A percentile compares a stretch with the other conserved stretches of the same genome.
These are phyloP conservation scores for Drosophila arizonae DNA, from an alignment of 1,140 invertebrate species.

Conservation along the genomic window DNA sequence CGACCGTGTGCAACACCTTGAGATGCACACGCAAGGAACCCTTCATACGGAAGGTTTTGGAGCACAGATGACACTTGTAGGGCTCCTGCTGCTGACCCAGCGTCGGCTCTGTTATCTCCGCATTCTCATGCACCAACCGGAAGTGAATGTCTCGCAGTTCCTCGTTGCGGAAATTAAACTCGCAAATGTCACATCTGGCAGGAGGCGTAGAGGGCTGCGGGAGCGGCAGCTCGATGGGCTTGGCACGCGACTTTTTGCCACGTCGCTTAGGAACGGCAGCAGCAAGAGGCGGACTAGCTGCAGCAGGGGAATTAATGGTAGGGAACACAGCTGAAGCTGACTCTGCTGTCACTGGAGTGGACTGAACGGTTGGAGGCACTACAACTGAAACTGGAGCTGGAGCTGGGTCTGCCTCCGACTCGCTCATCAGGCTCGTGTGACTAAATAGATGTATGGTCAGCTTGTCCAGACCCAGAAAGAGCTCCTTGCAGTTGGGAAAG, in stretches of 20 bases:
- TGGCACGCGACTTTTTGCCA: conserved; percentile 46
- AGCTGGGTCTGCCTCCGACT: conserved; percentile 3
- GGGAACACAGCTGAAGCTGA: background rate
- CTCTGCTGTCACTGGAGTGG: background rate
- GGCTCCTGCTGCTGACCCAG: conserved; percentile 72
- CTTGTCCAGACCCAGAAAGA: conserved; percentile 90
- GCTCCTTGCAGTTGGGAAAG: conserved; percentile 87
- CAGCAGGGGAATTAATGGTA: background rate
- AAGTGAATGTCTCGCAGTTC: conserved; percentile 89
- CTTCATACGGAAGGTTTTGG: conserved; percentile 91
- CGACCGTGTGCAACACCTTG: conserved; percentile 88
- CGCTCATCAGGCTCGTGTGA: conserved; percentile 84
- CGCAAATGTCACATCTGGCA: conserved; percentile 87
- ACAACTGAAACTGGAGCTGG: background rate
- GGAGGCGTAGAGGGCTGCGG: conserved; percentile 21
- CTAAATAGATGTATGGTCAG: conserved; percentile 92
- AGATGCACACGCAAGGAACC: conserved; percentile 92
- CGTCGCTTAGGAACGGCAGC: conserved; percentile 43
- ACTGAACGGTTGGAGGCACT: background rate
- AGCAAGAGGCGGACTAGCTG: background rate
- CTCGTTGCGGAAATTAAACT: conserved; percentile 87
- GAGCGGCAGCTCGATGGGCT: conserved; percentile 23
- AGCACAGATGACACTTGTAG: conserved; percentile 90
- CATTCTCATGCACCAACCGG: conserved; percentile 88
- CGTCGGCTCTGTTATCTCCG: conserved; percentile 24